Percentiles rank a stretch among this genome's conserved stretches.
phyloP scores from a whole-genome alignment of 1,140 invertebrate genomes.

The Uloborus diversus region DNA sequence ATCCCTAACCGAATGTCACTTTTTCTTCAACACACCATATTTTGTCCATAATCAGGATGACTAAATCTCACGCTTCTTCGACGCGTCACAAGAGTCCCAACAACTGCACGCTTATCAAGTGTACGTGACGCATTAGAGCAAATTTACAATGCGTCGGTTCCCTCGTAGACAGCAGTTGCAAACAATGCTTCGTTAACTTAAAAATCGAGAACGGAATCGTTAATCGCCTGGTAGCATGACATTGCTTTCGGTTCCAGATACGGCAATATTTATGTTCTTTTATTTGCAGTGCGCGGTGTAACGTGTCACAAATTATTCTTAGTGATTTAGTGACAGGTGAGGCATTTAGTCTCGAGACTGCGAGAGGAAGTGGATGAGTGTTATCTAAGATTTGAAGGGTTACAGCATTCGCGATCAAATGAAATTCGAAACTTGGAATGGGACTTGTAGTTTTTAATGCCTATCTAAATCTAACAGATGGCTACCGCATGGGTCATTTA shows the following conservation, averaged over 20 bases:
- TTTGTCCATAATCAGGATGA: too few relatives aligned
- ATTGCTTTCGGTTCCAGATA: not conserved
- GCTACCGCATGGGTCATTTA: too few relatives aligned
- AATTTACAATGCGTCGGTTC: conserved; percentile 10
- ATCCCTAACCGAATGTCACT: too few relatives aligned
- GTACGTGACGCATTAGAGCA: conserved; percentile 35
- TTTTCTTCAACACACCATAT: too few relatives aligned
- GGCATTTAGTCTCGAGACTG: conserved; percentile 32
- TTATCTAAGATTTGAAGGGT: conserved; percentile 17
- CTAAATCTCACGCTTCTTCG: not conserved
- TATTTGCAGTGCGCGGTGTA: not conserved
- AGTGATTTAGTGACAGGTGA: conserved; percentile 36
- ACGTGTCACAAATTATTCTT: conserved; percentile 32
- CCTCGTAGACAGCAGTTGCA: not conserved
- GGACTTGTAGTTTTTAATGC: too few relatives aligned
- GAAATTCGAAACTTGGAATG: too few relatives aligned
- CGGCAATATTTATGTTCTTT: conserved; percentile 13
- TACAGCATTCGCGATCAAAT: not conserved
- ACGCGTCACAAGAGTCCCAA: too few relatives aligned
- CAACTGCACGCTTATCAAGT: conserved; percentile 13
- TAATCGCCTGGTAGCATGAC: conserved; percentile 15
- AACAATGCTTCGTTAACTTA: conserved; percentile 51
- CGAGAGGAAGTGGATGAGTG: conserved; percentile 14
- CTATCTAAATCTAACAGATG: too few relatives aligned
- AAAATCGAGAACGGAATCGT: conserved; percentile 33